Evolutionary conservation across 30 jellyfish, hydroid and myxozoan species (phyloP).

Genomic region (Chironex yamaguchii): DNA sequence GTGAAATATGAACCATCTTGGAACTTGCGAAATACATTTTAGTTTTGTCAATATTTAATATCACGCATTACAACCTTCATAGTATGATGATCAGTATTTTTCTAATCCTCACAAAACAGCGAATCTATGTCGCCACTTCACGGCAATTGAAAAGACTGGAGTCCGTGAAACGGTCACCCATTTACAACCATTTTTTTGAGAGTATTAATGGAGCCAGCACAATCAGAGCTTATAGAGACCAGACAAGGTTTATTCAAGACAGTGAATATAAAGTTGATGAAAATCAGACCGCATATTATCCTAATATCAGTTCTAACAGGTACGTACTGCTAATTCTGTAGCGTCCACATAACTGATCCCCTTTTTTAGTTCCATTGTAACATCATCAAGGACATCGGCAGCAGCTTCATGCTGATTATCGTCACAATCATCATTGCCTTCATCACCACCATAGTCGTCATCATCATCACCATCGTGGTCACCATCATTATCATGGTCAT

Average conservation of each 20-base stretch:
- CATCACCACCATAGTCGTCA: too few relatives aligned
- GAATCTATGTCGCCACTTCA: slow-evolving; percentile 93
- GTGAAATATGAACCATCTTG: too few relatives aligned
- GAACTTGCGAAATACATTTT: too few relatives aligned
- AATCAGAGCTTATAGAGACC: slow-evolving; percentile 83
- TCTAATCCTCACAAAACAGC: slow-evolving; percentile 88
- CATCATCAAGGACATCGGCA: too few relatives aligned
- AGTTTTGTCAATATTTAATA: too few relatives aligned
- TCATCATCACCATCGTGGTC: too few relatives aligned
- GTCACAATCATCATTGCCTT: too few relatives aligned
- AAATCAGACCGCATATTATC: slow-evolving; percentile 85
- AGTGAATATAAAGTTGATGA: slow-evolving; percentile 78
- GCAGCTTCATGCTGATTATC: too few relatives aligned
- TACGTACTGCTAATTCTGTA: slow-evolving; percentile 11
- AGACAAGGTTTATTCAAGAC: slow-evolving; percentile 65
- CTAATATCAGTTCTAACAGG: slow-evolving; percentile 89
- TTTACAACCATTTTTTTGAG: slow-evolving; percentile 90
- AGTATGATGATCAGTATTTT: too few relatives aligned
- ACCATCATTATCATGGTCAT: too few relatives aligned
- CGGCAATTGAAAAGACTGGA: slow-evolving; percentile 95
- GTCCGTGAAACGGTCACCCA: slow-evolving; percentile 93
- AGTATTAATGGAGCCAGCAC: slow-evolving; percentile 94
- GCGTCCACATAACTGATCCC: neutral
- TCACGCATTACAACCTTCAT: too few relatives aligned
- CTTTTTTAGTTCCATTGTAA: too few relatives aligned